Conservation (phyloP, 2,888 invertebrate genomes). For the Eupeodes luniger region DNA sequence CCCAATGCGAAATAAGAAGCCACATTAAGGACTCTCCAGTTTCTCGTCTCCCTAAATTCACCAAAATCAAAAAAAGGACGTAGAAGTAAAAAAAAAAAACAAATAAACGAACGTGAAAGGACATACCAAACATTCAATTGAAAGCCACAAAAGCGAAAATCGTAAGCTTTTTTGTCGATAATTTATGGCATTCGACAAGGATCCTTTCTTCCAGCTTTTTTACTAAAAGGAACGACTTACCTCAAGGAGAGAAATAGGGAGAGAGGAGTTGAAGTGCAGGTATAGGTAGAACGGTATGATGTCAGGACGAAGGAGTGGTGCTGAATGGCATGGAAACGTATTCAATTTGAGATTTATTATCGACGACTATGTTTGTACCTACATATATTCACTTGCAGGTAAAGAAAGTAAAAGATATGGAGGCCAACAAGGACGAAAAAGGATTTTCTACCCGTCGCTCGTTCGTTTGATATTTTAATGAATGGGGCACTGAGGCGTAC, state of each 20-base stretch:
- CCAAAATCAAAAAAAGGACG: constrained; percentile 22
- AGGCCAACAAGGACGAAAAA: constrained; percentile 22
- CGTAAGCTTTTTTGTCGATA: constrained; percentile 71
- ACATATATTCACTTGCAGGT: neutral
- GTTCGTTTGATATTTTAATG: constrained; percentile 71
- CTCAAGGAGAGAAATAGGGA: constrained; percentile 40
- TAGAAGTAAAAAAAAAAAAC: neutral
- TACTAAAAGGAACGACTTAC: constrained; percentile 42
- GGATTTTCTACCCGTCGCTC: constrained; percentile 33
- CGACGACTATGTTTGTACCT: constrained; percentile 12
- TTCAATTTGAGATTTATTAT: constrained; percentile 75
- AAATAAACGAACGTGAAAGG: constrained; percentile 55
- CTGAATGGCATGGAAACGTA: constrained; percentile 67
- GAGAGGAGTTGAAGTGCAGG: neutral
- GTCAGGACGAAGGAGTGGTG: constrained; percentile 3
- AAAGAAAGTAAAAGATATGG: neutral
- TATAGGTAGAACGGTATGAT: neutral
- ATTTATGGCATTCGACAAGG: constrained; percentile 74
- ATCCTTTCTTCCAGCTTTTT: constrained; percentile 52
- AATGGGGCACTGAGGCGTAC: constrained; percentile 54
- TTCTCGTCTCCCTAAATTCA: neutral
- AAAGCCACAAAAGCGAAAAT: constrained; percentile 74
- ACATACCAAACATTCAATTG: constrained; percentile 74
- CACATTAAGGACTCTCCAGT: constrained; percentile 50
- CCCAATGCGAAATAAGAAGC: constrained; percentile 59